Evolutionary conservation across 53 echinoderm and acorn worm genomes (phyloP), one percentile per base, ranked within the genome.

Genomic region (Echinarachnius parma): DNA sequence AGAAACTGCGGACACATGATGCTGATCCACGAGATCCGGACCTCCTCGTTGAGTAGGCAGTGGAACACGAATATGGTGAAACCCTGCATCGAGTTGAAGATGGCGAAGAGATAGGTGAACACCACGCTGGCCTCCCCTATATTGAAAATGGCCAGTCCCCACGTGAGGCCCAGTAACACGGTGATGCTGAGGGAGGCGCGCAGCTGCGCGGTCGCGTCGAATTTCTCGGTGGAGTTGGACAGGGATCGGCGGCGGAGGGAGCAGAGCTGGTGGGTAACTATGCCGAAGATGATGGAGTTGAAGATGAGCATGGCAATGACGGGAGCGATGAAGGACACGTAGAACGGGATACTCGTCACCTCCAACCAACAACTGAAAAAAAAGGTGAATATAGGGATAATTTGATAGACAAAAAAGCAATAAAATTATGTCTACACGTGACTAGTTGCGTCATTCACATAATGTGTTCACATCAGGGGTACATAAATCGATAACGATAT

Each of bases 111-210:
- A 64, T 96, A 96, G 35, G 72, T 87, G 61, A 96, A 82, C 5
- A 76, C 80, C 33, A 96, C 47, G 61, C 82, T 77, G 27, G 87
- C 84, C 56, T 82, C 82, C 33, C 90, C 91, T 47, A 91, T 78
- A 23, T 85, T 87, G 48, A 96, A 88, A 66, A 96, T 67, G 50
- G 82, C 96, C 27, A 91, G 59, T 1, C 78, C 58, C 96, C 96
- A 96, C 21, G 96, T 96, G 27, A 96, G 80, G 0, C 96, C 96
- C 2, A 96, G 83, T 1, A 96, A 80, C 76, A 96, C 60, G 16
- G 91, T 96, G 27, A 96, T 59, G 56, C 85, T 80, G 45, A 91
- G 78, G 16, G 96, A 81, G 13, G 91, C 91, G 36, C 91, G 61
- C 31, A 91, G 44, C 58, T 96, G 96, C 39, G 87, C 82, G 26